Evolutionary conservation across 2,888 invertebrate species (phyloP).

Genomic region (Hyalella azteca): DNA sequence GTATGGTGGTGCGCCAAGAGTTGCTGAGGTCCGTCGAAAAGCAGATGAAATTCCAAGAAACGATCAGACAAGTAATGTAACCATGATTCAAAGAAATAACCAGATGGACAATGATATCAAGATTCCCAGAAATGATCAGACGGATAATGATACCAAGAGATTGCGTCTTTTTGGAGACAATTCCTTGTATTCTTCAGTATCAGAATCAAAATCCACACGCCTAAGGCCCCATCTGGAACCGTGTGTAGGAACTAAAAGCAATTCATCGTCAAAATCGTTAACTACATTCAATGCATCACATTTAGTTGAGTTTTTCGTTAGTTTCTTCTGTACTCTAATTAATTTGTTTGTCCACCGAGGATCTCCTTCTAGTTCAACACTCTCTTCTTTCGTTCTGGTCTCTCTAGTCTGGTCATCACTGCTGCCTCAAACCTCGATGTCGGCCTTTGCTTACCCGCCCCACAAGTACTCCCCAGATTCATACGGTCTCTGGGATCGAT

Average conservation of each 20-base stretch:
- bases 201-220: conserved; percentile 1
- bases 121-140: too few relatives aligned
- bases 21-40: too few relatives aligned
- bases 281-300: background rate
- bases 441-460: conserved; percentile 39
- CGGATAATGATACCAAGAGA: too few relatives aligned
- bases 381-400: conserved; percentile 20
- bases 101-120: too few relatives aligned
- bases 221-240: background rate
- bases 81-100: too few relatives aligned
- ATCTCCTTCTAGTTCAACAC: background rate
- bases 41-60: too few relatives aligned
- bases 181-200: too few relatives aligned
- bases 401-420: conserved; percentile 24
- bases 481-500: conserved; percentile 51
- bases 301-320: background rate
- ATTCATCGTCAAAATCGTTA: background rate
- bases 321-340: background rate
- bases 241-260: background rate
- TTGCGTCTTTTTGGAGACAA: too few relatives aligned
- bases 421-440: conserved; percentile 31
- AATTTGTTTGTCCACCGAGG: background rate
- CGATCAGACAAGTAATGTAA: too few relatives aligned
- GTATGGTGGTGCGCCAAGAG: too few relatives aligned
- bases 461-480: conserved; percentile 40